Base-by-base conservation (phyloP, 2,888 invertebrate genomes). In the Ornithoptera priamus region DNA sequence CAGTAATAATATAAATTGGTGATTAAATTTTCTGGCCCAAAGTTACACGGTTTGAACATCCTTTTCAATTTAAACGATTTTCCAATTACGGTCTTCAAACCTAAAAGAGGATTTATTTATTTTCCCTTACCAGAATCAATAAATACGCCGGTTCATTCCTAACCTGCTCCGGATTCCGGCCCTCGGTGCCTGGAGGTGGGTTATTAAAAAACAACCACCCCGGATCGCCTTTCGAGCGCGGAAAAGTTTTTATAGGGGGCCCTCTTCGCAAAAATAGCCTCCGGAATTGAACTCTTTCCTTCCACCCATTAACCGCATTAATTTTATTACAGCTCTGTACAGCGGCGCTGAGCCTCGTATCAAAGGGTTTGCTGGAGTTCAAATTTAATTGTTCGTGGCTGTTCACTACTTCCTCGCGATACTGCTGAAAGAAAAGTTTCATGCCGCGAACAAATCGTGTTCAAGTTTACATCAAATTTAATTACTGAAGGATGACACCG, bases 291-390 rank as follows among this genome's bases (percentile, higher is more conserved):
- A 65, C 65, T 68, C 69, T 65, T 61, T 65, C 69, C 65, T 68
- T 63, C 69, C 65, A 65, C 39, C 69, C 69, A 69, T 69, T 69
- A 69, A 69, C 65, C 69, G 69, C 61, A 69, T 69, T 69, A 69
- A 65, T 65, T 65, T 69, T 65, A 69, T 65, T 57, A 24, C 69
- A 53, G 42, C 61, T 56, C 61, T 68, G 56, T 60, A 65, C 64
- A 61, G 61, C n/a, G n/a, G 39, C 15, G 60, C 60, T 60, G 58
- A 60, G 68, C 20, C 63, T 20, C 39, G 64, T 53, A 68, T 68
- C 59, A 64, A 64, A 68, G 64, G 58, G 63, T 12, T 20, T 17
- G 68, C 42, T 46, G 60, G 68, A 65, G 64, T 60, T 69, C 20
- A 53, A 60, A 69, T 60, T 69, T 69, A 69, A 69, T 69, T 69